These are phyloP conservation scores for Phytoseiulus persimilis DNA, from an alignment of 2,888 invertebrate genomes.

Conservation along the genomic window DNA sequence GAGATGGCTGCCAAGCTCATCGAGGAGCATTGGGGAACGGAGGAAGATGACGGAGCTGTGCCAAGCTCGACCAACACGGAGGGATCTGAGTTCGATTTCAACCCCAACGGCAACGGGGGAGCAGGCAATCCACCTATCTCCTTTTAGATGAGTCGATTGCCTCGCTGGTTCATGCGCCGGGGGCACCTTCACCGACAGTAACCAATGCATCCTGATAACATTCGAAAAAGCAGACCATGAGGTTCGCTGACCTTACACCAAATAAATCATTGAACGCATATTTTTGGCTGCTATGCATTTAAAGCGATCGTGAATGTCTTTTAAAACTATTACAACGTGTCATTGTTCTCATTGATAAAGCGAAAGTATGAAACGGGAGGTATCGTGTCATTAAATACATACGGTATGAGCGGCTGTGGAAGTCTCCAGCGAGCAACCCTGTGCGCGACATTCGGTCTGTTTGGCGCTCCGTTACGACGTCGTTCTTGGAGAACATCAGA, in stretches of 20 bases:
- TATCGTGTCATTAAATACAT: no score
- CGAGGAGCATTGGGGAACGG: neutral
- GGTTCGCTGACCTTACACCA: neutral
- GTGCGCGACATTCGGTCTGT: no score
- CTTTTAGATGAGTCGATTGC: neutral
- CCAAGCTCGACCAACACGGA: neutral
- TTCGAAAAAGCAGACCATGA: neutral
- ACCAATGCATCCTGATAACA: neutral
- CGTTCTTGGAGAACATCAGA: no score
- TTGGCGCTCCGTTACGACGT: no score
- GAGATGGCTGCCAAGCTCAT: slow-evolving; percentile 11
- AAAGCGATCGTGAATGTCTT: neutral
- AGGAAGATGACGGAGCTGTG: neutral
- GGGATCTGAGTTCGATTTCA: neutral
- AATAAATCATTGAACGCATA: neutral
- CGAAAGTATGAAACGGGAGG: no score
- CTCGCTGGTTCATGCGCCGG: no score
- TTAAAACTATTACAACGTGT: neutral
- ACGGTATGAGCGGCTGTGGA: no score
- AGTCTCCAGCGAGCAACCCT: no score
- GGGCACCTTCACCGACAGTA: neutral
- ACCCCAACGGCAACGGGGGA: neutral
- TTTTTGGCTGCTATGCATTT: neutral
- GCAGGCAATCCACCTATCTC: neutral
- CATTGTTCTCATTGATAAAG: neutral